Percentiles rank a stretch among this genome's conserved stretches.
These are phyloP conservation scores for Zelostemma sp. DNA, from an alignment of 1,140 invertebrate genomes.

Conservation along the genomic window DNA sequence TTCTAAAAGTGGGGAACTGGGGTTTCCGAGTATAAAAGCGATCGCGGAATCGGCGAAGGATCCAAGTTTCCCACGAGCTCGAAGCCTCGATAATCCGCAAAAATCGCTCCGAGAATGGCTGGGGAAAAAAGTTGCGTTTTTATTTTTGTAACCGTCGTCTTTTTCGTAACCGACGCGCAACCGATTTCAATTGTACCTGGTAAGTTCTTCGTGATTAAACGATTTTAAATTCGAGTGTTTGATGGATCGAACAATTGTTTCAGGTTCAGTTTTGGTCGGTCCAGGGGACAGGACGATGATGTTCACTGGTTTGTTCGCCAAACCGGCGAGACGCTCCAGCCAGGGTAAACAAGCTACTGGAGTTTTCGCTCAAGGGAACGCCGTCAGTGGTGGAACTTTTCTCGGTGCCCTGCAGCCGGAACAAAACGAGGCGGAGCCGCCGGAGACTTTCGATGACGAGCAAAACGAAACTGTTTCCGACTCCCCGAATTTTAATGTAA, in stretches of 20 bases:
- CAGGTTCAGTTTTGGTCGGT: constrained; percentile 51
- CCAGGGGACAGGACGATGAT: constrained; percentile 58
- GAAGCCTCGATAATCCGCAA: neutral
- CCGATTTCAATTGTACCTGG: constrained; percentile 31
- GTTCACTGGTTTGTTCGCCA: constrained; percentile 63
- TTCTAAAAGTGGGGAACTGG: constrained; percentile 29
- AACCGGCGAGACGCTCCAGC: constrained; percentile 44
- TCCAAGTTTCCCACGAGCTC: neutral
- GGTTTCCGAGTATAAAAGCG: constrained; percentile 61
- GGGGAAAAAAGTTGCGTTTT: too few species aligned
- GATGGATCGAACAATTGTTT: constrained; percentile 4
- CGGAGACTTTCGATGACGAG: constrained; percentile 18
- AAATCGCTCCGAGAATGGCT: too few species aligned
- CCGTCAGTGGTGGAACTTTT: constrained; percentile 59
- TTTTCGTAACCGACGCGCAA: constrained; percentile 14
- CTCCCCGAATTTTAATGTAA: too few species aligned
- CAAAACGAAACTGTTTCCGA: too few species aligned
- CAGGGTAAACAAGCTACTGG: constrained; percentile 49
- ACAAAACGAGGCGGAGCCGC: constrained; percentile 49
- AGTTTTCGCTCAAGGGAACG: constrained; percentile 61
- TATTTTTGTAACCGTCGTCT: constrained; percentile 7
- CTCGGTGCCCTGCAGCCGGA: constrained; percentile 47
- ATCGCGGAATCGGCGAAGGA: constrained; percentile 47
- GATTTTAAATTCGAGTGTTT: neutral
- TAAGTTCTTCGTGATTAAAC: constrained; percentile 29